Conservation (phyloP, 2,113 vertebrate species). For the Trinectes maculatus region DNA sequence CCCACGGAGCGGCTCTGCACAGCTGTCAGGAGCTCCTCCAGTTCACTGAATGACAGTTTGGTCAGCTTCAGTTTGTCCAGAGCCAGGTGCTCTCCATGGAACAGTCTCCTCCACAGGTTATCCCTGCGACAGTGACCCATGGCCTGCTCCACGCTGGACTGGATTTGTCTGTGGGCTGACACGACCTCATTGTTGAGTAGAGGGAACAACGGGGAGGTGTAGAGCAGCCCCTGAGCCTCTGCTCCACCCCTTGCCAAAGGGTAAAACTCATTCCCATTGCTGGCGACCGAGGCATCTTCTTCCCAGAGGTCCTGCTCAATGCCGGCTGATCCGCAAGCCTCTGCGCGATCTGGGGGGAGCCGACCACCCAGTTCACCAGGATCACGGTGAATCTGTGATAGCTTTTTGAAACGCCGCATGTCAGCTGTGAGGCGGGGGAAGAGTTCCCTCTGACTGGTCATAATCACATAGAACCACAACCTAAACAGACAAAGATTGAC, state of each 20-base stretch:
- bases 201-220: slow-evolving; percentile 88
- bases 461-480: slow-evolving; percentile 93
- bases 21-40: slow-evolving; percentile 93
- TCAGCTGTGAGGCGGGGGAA: slow-evolving; percentile 95
- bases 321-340: slow-evolving; percentile 32
- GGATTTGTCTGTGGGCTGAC: slow-evolving; percentile 88
- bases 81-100: slow-evolving; percentile 92
- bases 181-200: slow-evolving; percentile 89
- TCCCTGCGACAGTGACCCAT: slow-evolving; percentile 97
- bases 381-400: slow-evolving; percentile 89
- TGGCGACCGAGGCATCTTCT: slow-evolving; percentile 62
- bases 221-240: slow-evolving; percentile 79
- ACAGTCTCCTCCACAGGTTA: slow-evolving; percentile 96
- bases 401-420: slow-evolving; percentile 93
- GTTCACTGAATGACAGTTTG: slow-evolving; percentile 89
- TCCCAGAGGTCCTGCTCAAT: slow-evolving; percentile 84
- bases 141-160: slow-evolving; percentile 91
- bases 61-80: slow-evolving; percentile 93
- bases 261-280: slow-evolving; percentile 80
- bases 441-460: slow-evolving; percentile 96
- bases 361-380: slow-evolving; percentile 74
- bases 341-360: slow-evolving; percentile 41
- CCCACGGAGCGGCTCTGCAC: slow-evolving; percentile 93
- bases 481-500: slow-evolving; percentile 69
- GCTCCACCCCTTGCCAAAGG: slow-evolving; percentile 46